Conservation (phyloP, 64 coral and sea anemone species). For the Astreopora myriophthalma region DNA sequence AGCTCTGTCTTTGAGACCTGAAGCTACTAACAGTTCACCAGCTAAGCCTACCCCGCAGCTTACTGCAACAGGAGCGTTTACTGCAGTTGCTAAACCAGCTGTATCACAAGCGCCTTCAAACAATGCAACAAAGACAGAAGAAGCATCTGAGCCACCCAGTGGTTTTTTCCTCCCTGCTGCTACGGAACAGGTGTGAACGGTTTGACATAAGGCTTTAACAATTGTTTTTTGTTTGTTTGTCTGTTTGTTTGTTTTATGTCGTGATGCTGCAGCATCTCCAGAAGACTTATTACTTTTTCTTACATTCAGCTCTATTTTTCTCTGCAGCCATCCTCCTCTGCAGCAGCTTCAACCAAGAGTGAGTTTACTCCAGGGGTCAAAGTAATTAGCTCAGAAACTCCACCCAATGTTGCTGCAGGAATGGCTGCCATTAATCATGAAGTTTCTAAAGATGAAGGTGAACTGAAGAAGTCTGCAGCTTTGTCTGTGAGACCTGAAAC, state of each 20-base stretch:
- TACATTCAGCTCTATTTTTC: background rate
- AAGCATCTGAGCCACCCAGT: background rate
- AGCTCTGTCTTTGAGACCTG: background rate
- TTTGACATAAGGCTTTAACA: no score
- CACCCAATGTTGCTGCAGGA: slow-evolving; percentile 19
- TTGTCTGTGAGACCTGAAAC: background rate
- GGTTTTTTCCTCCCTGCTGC: background rate
- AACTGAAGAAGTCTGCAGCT: background rate
- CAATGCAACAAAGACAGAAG: background rate
- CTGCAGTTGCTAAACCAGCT: background rate
- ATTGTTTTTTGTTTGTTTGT: no score
- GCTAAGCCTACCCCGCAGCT: background rate
- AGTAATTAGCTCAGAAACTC: slow-evolving; percentile 4
- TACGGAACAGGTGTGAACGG: background rate
- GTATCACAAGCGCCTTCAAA: background rate
- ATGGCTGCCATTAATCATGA: slow-evolving; percentile 13
- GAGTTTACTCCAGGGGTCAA: background rate
- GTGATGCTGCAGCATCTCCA: no score
- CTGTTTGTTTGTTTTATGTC: no score
- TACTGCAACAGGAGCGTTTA: slow-evolving; percentile 7
- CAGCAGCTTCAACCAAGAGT: background rate
- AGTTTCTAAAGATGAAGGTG: background rate
- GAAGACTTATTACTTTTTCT: no score
- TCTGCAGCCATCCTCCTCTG: background rate
- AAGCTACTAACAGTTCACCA: background rate